A percentile compares a stretch with the other conserved stretches of the same genome.
phyloP scores from a whole-genome alignment of 2,113 vertebrate genomes.

The Chionomys nivalis region DNA sequence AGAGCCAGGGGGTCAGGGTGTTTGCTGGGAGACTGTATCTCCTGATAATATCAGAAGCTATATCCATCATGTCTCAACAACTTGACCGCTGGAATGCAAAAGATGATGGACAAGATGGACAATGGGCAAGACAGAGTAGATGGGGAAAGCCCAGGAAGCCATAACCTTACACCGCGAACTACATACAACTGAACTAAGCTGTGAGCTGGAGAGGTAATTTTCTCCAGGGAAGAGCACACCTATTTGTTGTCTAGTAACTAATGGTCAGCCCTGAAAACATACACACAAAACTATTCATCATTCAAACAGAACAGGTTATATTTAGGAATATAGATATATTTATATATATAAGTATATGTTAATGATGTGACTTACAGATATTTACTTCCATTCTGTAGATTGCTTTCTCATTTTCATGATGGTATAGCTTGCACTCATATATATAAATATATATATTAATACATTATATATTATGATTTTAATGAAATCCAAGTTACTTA shows the following conservation, averaged over 20 bases:
- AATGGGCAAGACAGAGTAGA: neutral
- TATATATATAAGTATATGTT: neutral
- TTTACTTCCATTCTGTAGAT: neutral
- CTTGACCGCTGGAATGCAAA: neutral
- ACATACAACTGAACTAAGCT: neutral
- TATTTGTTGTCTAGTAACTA: neutral
- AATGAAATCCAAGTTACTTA: neutral
- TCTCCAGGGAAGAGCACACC: neutral
- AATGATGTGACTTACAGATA: neutral
- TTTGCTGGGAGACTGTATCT: neutral
- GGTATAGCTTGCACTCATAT: neutral
- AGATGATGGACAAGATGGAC: neutral
- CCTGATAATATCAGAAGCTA: neutral
- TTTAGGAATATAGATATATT: neutral
- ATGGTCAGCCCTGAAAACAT: neutral
- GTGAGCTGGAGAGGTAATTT: neutral
- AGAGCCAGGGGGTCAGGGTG: neutral
- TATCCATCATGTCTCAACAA: neutral
- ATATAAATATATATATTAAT: neutral
- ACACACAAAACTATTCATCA: neutral
- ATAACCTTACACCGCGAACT: neutral
- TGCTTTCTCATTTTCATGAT: neutral
- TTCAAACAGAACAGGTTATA: neutral
- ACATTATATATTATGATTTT: neutral
- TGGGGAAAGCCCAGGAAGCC: neutral